These are phyloP conservation scores for Papilio aristodemus DNA, from an alignment of 1,140 invertebrate genomes.

Conservation along the genomic window DNA sequence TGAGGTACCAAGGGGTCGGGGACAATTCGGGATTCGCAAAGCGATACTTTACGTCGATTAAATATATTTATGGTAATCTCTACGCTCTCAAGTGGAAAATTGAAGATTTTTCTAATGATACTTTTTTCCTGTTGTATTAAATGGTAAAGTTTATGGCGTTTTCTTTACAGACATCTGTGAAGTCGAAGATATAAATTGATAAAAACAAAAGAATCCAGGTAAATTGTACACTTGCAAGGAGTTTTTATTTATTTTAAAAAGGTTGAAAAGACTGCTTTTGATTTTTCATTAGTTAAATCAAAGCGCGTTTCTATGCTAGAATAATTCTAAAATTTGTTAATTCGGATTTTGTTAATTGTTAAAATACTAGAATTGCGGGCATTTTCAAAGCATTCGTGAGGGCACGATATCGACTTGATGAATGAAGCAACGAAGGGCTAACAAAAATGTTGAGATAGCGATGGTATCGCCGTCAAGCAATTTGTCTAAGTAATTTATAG, in stretches of 20 bases:
- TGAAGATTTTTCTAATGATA: conserved; percentile 32
- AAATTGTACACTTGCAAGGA: too few relatives aligned
- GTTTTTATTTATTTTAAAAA: too few relatives aligned
- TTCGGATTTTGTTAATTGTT: neutral
- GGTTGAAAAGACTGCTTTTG: too few relatives aligned
- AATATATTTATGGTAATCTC: conserved; percentile 26
- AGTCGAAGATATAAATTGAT: neutral
- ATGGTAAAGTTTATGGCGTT: conserved; percentile 10
- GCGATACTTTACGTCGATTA: conserved; percentile 38
- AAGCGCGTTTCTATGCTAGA: too few relatives aligned
- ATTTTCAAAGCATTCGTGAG: conserved; percentile 34
- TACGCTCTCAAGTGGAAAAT: conserved; percentile 23
- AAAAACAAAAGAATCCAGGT: too few relatives aligned
- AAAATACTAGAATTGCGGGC: neutral
- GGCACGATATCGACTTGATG: conserved; percentile 40
- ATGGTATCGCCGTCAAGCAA: conserved; percentile 43
- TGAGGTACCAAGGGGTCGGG: conserved; percentile 40
- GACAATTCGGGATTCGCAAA: conserved; percentile 56
- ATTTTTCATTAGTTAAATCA: too few relatives aligned
- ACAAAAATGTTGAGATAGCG: conserved; percentile 47
- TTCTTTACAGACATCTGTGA: neutral
- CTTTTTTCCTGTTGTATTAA: neutral
- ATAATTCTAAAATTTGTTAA: too few relatives aligned
- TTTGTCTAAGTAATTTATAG: conserved; percentile 50
- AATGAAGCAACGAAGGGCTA: conserved; percentile 42